These are phyloP conservation scores for Telenomus remus DNA, from an alignment of 1,140 invertebrate species.

Conservation along the genomic window DNA sequence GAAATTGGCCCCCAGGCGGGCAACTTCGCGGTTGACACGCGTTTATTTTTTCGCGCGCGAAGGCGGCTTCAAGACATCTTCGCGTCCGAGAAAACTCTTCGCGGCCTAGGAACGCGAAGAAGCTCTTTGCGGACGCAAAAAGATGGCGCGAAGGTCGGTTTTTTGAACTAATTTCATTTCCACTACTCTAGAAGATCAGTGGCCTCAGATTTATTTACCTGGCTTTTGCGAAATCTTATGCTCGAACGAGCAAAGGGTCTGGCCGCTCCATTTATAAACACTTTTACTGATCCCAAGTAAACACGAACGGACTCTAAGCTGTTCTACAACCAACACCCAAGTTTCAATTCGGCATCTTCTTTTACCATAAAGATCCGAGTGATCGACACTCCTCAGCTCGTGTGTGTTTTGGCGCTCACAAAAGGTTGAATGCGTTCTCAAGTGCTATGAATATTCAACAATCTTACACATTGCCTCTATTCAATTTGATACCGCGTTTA, in stretches of 20 bases:
- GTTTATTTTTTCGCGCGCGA: too few relatives aligned
- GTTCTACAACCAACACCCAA: conserved; percentile 60
- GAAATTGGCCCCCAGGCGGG: too few relatives aligned
- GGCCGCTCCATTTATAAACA: conserved; percentile 65
- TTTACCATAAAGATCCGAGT: conserved; percentile 53
- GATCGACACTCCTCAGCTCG: conserved; percentile 51
- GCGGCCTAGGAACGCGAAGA: too few relatives aligned
- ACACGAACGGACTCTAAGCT: conserved; percentile 60
- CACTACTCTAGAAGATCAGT: conserved; percentile 51
- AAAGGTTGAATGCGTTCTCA: conserved; percentile 43
- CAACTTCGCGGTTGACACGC: too few relatives aligned
- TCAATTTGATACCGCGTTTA: conserved; percentile 14
- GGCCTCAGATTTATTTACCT: conserved; percentile 54
- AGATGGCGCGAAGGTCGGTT: conserved; percentile 59
- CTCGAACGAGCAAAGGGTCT: conserved; percentile 62
- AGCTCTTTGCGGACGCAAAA: too few relatives aligned
- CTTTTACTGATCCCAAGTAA: conserved; percentile 64
- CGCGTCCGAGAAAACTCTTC: too few relatives aligned
- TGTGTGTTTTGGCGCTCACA: conserved; percentile 53
- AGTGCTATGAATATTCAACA: conserved; percentile 56
- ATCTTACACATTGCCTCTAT: conserved; percentile 40
- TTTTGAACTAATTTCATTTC: conserved; percentile 64
- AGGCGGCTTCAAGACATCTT: too few relatives aligned
- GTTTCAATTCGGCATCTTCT: conserved; percentile 61
- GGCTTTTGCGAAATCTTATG: conserved; percentile 52